Base-by-base conservation (phyloP, 2,797 vertebrate species). In the Telmatherina bonti region DNA sequence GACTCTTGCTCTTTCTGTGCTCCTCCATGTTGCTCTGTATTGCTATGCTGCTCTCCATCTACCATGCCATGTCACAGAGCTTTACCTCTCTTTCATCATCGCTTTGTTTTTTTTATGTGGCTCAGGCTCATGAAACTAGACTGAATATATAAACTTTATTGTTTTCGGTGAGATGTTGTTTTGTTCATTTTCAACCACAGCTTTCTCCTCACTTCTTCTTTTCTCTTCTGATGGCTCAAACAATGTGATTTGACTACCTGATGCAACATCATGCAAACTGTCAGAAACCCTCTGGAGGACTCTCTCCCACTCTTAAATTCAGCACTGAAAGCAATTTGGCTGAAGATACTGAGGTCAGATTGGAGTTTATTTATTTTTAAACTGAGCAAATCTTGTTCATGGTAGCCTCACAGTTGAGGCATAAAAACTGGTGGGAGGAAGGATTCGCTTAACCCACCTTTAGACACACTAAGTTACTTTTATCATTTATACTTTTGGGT, bases 231-330 rank as follows among this genome's bases (percentile, higher is more conserved):
- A 59, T 59, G 27, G 70, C 70, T 84, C 71, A 86, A 84, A 84
- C 84, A 85, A 82, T 84, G 82, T 45, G 45, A 80, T 88, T 80
- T 58, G 63, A 78, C 78, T 54, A 58, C 75, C 83, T 93, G 89
- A 92, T 85, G 91, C 90, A 92, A 93, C 82, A 79, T 72, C 49
- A 72, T 87, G 92, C 83, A 93, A 93, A 87, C 88, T 83, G 83
- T 83, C 83, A 84, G 84, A 82, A 83, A 85, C 22, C 63, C 74
- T 79, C 80, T 30, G 27, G 80, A 85, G 87, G 80, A 83, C 67
- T 62, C 72, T 72, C 84, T 76, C 71, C 68, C 43, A 58, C 83
- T 76, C 81, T 35, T 81, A 54, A 69, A 70, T 66, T 71, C 73
- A 83, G 72, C 73, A 36, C 75, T 65, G 59, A 80, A 66, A 83